Evolutionary conservation across 2,797 vertebrate species (phyloP).

Genomic region (Cephalopachus bancanus): DNA sequence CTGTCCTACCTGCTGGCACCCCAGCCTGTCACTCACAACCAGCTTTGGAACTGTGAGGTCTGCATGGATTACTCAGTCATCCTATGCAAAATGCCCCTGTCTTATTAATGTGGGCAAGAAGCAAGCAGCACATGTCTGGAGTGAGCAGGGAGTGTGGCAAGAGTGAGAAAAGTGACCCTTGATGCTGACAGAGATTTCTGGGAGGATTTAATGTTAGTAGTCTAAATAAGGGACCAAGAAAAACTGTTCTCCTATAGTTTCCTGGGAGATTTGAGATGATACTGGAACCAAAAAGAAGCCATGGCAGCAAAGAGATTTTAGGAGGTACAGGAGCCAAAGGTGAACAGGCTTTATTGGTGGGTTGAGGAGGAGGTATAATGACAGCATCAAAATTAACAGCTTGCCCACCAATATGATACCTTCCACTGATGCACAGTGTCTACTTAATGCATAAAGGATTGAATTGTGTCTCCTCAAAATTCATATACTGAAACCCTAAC

Average conservation of each 20-base stretch:
- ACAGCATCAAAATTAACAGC: background rate
- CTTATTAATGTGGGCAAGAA: background rate
- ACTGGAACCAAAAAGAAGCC: background rate
- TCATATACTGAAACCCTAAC: background rate
- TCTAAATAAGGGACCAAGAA: background rate
- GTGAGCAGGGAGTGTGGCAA: background rate
- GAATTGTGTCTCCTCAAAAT: background rate
- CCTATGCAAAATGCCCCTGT: background rate
- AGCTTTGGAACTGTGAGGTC: background rate
- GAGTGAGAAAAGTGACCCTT: background rate
- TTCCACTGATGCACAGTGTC: background rate
- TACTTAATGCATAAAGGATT: background rate
- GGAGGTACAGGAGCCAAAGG: background rate
- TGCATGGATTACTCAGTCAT: background rate
- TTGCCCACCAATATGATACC: background rate
- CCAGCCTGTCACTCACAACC: background rate
- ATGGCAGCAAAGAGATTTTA: background rate
- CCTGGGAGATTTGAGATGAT: conserved; percentile 19
- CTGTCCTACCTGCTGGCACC: background rate
- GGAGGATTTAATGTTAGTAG: background rate
- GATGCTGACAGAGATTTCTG: background rate
- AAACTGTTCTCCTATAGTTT: background rate
- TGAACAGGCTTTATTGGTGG: background rate
- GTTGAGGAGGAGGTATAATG: background rate
- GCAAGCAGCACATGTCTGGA: background rate